These are phyloP conservation scores for Todiramphus saurophagus DNA, from an alignment of 2,113 vertebrate species.

Conservation along the genomic window DNA sequence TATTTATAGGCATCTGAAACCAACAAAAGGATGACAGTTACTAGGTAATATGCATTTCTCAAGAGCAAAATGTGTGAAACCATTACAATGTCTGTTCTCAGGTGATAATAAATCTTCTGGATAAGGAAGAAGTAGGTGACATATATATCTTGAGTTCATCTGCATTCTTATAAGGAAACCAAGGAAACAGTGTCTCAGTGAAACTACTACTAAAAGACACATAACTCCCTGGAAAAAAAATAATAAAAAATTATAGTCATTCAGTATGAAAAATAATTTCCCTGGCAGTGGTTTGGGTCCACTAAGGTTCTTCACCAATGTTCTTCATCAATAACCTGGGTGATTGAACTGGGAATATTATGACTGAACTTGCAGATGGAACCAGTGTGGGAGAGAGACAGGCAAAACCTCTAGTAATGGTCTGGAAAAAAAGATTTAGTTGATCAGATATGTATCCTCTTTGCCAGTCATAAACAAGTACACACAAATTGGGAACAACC, in stretches of 20 bases:
- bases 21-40: neutral
- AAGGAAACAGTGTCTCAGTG: neutral
- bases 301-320: neutral
- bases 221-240: neutral
- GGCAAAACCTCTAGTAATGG: neutral
- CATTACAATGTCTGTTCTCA: neutral
- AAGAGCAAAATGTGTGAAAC: neutral
- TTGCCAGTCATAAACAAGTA: neutral
- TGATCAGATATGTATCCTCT: rapidly evolving
- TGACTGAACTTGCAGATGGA: neutral
- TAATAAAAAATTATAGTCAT: neutral
- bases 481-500: neutral
- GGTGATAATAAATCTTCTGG: neutral
- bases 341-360: neutral
- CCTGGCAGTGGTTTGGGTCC: neutral
- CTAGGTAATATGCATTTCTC: neutral
- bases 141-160: neutral
- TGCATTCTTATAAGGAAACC: neutral
- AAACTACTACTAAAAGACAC: neutral
- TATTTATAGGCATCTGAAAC: neutral
- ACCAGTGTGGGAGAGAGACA: neutral
- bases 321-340: neutral
- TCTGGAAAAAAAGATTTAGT: neutral
- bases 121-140: neutral
- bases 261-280: neutral